Percentiles rank a stretch among this genome's conserved stretches.
Conservation (phyloP, 2,888 invertebrate genomes). For the Agonopterix alstromeriana region DNA sequence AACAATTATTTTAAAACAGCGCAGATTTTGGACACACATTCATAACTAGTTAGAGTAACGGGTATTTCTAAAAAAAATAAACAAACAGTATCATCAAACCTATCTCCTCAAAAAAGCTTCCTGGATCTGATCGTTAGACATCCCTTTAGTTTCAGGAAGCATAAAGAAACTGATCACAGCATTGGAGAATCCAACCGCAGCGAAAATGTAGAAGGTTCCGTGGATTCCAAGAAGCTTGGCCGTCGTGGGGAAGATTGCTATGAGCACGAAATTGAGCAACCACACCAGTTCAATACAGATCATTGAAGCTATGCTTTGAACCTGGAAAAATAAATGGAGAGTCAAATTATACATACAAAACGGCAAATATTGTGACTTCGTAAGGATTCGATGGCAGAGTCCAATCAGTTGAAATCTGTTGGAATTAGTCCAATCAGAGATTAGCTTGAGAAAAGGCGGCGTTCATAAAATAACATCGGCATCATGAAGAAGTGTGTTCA, state of each 20-base stretch:
- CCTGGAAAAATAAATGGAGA: constrained; percentile 23
- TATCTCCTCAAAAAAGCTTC: constrained; percentile 15
- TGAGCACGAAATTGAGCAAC: constrained; percentile 55
- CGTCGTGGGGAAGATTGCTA: constrained; percentile 55
- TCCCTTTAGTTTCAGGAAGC: constrained; percentile 69
- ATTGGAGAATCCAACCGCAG: constrained; percentile 32
- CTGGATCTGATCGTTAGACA: constrained; percentile 55
- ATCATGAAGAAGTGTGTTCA: no score
- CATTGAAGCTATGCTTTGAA: constrained; percentile 55
- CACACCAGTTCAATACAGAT: constrained; percentile 58
- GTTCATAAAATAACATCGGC: no score
- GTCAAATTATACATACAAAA: no score
- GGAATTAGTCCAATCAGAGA: no score
- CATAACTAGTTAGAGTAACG: no score
- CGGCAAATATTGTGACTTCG: no score
- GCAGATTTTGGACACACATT: no score
- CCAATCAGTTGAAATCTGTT: no score
- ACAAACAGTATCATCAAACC: not conserved
- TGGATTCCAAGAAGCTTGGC: constrained; percentile 38
- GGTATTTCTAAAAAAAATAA: no score
- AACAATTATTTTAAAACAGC: no score
- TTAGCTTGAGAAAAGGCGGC: no score
- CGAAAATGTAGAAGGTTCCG: constrained; percentile 57
- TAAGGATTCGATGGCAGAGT: no score
- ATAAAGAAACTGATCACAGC: constrained; percentile 35